Evolutionary conservation across 2,888 invertebrate species (phyloP).

Genomic region (Lithophane semibrunnea): DNA sequence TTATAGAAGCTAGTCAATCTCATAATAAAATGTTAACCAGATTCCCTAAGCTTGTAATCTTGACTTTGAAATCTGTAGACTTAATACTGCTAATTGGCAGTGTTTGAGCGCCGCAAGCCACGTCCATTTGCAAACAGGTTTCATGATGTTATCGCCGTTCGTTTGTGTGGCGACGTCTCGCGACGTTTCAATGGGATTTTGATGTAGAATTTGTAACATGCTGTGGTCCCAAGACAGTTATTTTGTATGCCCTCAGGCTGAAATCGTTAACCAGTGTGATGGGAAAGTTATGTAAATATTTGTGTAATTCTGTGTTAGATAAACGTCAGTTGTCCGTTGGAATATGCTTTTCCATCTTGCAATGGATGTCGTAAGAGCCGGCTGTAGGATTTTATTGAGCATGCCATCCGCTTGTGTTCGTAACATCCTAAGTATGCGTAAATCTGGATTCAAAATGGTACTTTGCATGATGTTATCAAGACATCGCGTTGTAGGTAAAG

Average conservation of each 20-base stretch:
- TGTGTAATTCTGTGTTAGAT: constrained; percentile 42
- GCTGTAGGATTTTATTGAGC: constrained; percentile 41
- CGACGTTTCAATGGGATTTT: constrained; percentile 60
- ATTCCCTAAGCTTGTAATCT: constrained; percentile 61
- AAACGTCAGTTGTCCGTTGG: constrained; percentile 30
- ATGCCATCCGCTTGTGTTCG: constrained; percentile 34
- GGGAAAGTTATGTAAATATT: constrained; percentile 56
- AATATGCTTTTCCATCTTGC: constrained; percentile 27
- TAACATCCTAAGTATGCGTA: constrained; percentile 35
- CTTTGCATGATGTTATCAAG: constrained; percentile 32
- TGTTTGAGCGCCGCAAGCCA: constrained; percentile 64
- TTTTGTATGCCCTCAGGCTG: constrained; percentile 50
- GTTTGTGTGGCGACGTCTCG: constrained; percentile 51
- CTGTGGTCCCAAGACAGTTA: constrained; percentile 33
- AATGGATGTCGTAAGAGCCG: constrained; percentile 35
- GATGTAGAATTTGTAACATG: constrained; percentile 53
- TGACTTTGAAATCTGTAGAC: constrained; percentile 69
- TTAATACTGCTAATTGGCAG: constrained; percentile 66
- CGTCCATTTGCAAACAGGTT: constrained; percentile 59
- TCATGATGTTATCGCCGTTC: constrained; percentile 63
- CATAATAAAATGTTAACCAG: constrained; percentile 26
- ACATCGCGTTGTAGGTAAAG: not conserved
- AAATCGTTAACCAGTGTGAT: constrained; percentile 47
- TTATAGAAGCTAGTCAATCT: constrained; percentile 8
- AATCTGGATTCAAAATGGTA: constrained; percentile 25